phyloP scores from a whole-genome alignment of 64 coral and sea anemone genomes.

The Cladopsammia gracilis region DNA sequence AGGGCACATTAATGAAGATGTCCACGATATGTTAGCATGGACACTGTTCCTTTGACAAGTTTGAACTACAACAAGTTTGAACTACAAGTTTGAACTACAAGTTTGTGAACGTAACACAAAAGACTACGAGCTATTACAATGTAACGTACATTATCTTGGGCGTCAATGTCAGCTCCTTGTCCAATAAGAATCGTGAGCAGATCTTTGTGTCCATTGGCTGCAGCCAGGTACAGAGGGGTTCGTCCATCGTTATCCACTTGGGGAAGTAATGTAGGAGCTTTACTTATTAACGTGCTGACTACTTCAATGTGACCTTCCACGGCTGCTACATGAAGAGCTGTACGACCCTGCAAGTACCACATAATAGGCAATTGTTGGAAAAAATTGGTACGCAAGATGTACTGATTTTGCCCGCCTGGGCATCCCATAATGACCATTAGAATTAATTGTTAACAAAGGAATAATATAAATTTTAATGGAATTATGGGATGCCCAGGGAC shows the following conservation, averaged over 20 bases:
- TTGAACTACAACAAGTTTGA: too few species aligned
- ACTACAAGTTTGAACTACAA: too few species aligned
- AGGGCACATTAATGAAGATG: too few species aligned
- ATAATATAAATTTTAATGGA: too few species aligned
- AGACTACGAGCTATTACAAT: not conserved
- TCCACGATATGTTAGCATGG: too few species aligned
- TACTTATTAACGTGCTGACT: slow-evolving; percentile 92
- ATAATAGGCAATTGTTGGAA: not conserved
- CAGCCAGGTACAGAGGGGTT: slow-evolving; percentile 81
- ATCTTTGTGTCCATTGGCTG: slow-evolving; percentile 87
- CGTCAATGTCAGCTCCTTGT: slow-evolving; percentile 91
- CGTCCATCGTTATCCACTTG: slow-evolving; percentile 69
- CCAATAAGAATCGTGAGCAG: slow-evolving; percentile 87
- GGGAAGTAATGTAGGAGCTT: slow-evolving; percentile 65
- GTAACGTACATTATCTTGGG: slow-evolving; percentile 77
- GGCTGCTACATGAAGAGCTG: slow-evolving; percentile 87
- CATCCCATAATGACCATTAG: too few species aligned
- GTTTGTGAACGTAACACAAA: not conserved
- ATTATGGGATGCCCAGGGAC: not conserved
- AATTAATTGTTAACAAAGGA: too few species aligned
- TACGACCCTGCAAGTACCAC: slow-evolving; percentile 45
- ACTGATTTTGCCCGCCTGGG: too few species aligned
- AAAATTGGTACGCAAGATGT: too few species aligned
- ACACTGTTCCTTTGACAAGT: too few species aligned
- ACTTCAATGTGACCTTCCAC: slow-evolving; percentile 87